Conservation (phyloP, 2,113 vertebrate genomes). For the Morone chrysops region DNA sequence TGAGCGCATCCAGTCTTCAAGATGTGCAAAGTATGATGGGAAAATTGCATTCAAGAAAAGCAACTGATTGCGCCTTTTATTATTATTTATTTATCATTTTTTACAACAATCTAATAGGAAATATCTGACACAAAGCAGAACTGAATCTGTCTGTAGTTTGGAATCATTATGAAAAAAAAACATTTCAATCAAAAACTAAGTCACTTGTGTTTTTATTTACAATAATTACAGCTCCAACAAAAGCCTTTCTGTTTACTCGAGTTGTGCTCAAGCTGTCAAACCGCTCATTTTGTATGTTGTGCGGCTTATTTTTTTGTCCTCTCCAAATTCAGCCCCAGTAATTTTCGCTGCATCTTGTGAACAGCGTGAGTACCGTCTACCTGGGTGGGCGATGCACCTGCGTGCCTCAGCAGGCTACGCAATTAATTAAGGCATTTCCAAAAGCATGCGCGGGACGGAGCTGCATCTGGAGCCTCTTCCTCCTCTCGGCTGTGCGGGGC, state of each 20-base stretch:
- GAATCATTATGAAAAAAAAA: not conserved
- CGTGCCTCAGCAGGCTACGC: slow-evolving; percentile 70
- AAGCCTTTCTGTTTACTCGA: not conserved
- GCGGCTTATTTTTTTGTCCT: slow-evolving; percentile 4
- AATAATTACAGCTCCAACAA: slow-evolving; percentile 18
- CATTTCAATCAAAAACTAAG: not conserved
- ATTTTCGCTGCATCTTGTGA: slow-evolving; percentile 25
- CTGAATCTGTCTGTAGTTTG: not conserved
- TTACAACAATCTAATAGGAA: not conserved
- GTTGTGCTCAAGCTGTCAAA: slow-evolving; percentile 6
- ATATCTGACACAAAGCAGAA: not conserved
- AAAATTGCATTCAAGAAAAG: not conserved
- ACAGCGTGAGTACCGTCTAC: slow-evolving; percentile 41
- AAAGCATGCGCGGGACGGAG: slow-evolving; percentile 24
- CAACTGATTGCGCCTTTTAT: not conserved
- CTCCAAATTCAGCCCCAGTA: slow-evolving; percentile 16
- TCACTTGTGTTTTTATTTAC: slow-evolving; percentile 21
- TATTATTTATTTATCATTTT: not conserved
- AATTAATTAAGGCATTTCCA: slow-evolving; percentile 57
- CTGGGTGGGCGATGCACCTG: slow-evolving; percentile 75
- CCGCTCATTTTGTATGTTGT: slow-evolving; percentile 4
- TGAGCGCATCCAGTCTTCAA: not conserved
- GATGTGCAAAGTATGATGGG: not conserved
- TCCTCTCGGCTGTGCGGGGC: slow-evolving; percentile 6
- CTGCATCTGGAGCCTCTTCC: slow-evolving; percentile 28